These are phyloP conservation scores for Pseudorasbora parva DNA, from an alignment of 2,113 vertebrate species.

Conservation along the genomic window DNA sequence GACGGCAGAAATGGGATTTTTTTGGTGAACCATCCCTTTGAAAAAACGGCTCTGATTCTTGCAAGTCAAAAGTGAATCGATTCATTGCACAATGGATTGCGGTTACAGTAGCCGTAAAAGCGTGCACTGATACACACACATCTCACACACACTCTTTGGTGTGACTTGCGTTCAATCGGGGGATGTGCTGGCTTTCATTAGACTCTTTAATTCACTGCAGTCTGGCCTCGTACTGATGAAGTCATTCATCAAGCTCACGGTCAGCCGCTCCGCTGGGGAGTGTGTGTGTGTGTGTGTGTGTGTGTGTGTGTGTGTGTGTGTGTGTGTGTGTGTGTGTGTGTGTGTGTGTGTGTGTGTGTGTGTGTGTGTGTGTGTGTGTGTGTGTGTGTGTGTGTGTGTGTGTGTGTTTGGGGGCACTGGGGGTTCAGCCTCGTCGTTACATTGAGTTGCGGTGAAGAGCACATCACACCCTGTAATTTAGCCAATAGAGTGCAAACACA, in stretches of 20 bases:
- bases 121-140: too few relatives aligned
- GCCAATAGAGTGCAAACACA: slow-evolving; percentile 64
- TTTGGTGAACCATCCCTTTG: too few relatives aligned
- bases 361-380: slow-evolving; percentile 38
- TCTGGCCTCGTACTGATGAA: slow-evolving; percentile 77
- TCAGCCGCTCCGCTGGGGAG: slow-evolving; percentile 61
- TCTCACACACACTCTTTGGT: too few relatives aligned
- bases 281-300: slow-evolving; percentile 42
- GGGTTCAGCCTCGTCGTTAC: slow-evolving; percentile 75
- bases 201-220: slow-evolving; percentile 78
- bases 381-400: slow-evolving; percentile 38
- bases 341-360: slow-evolving; percentile 43
- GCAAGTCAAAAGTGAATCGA: not conserved
- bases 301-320: slow-evolving; percentile 39
- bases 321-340: slow-evolving; percentile 38
- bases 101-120: not conserved
- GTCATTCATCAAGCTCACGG: slow-evolving; percentile 78
- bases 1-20: too few relatives aligned
- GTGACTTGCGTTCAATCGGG: slow-evolving; percentile 20
- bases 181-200: slow-evolving; percentile 80
- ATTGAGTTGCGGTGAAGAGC: slow-evolving; percentile 68
- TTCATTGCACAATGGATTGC: not conserved
- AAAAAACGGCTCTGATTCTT: not conserved
- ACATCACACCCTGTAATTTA: slow-evolving; percentile 82
- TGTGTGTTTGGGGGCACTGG: slow-evolving; percentile 52